Evolutionary conservation across 2,113 vertebrate species (phyloP), one percentile per base, ranked within the genome.

Genomic region (Hystrix brachyura): DNA sequence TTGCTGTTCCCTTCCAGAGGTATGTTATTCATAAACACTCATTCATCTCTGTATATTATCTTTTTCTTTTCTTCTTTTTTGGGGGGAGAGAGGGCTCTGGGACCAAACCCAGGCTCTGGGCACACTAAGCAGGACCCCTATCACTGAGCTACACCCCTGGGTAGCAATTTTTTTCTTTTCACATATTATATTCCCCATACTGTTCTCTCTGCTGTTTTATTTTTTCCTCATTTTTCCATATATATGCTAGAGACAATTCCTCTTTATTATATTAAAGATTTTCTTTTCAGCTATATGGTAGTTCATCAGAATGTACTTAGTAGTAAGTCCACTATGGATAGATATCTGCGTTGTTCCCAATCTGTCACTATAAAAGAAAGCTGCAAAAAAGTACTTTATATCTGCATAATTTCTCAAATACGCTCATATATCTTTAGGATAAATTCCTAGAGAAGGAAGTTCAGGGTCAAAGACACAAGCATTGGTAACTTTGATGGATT

Each of bases 391-490:
- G 51, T n/a, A 65, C 65, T 38, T 69, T 43, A 23, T 90, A 21
- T 57, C 59, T 23, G 27, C 14, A 84, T 71, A 55, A n/a, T 93
- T 93, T 90, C 69, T 79, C 81, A 90, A 9, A 60, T 38, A 59
- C 60, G 79, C 32, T 78, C 0, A 0, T 27, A 29, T 32, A 81
- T 17, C n/a, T n/a, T 38, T 34, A 92, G 18, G 59, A 46, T 51
- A 86, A 87, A 78, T 78, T 51, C 27, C 15, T 78, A 96, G 78
- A 85, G 84, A n/a, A 55, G 55, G 62, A 94, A 92, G 38, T 64
- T 64, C 29, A 83, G 81, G 32, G 19, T 87, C 43, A 62, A 90
- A 79, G 74, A 83, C 9, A 92, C 1, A 48, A 57, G 25, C 67
- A 80, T 67, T 67, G 76, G 23, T 69, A 90, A 83, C 23, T 72